Percentiles rank a stretch among this genome's conserved stretches.
Conservation (phyloP, 2,113 vertebrate genomes). For the Sminthopsis crassicaudata region DNA sequence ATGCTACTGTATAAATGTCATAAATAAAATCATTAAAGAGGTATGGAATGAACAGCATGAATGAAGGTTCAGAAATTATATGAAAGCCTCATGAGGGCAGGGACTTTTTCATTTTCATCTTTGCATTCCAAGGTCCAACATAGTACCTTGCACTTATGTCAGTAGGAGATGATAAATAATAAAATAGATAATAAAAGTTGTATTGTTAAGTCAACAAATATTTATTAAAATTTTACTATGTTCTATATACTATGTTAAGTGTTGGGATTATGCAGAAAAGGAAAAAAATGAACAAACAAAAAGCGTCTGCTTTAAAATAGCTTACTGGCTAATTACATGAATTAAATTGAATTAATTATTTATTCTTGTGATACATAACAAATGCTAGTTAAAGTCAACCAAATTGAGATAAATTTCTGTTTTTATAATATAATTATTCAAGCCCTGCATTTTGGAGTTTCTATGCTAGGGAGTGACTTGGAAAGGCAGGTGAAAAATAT, state of each 20-base stretch:
- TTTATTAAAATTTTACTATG: neutral
- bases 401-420: neutral
- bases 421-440: neutral
- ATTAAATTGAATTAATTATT: neutral
- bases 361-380: neutral
- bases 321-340: neutral
- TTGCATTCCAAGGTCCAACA: neutral
- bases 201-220: neutral
- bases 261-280: neutral
- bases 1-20: neutral
- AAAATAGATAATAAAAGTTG: neutral
- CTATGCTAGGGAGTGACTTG: neutral
- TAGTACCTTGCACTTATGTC: neutral
- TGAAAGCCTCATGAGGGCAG: neutral
- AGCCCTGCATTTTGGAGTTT: neutral
- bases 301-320: neutral
- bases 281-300: neutral
- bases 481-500: neutral
- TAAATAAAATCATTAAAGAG: neutral
- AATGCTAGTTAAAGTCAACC: neutral
- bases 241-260: neutral
- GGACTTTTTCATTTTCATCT: neutral
- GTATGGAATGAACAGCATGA: neutral
- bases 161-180: too few relatives aligned
- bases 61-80: neutral